Base-by-base conservation (phyloP, 2,888 invertebrate genomes). In the Sclerodermus sp. region DNA sequence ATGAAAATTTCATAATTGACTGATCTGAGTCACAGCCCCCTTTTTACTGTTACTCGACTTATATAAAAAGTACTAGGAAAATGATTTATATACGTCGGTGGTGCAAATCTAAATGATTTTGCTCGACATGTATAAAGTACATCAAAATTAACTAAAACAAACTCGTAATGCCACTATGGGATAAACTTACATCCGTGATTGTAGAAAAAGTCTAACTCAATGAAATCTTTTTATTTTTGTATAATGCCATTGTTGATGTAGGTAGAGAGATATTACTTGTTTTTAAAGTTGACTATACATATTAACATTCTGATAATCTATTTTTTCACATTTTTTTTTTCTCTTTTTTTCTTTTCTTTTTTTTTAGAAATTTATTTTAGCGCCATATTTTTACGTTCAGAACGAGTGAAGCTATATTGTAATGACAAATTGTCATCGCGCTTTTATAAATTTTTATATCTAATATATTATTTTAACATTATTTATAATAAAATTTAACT, bases 361-460 rank as follows among this genome's bases (percentile, higher is more conserved):
- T 67, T 54, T 67, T 65, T 50, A 65, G 49, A 70, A 60, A 66
- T 69, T 66, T 70, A 68, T 68, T 66, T 63, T 66, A 67, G 55
- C 66, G 60, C 64, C 61, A 63, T 62, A 54, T 58, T 68, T 65
- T 71, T 23, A 23, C 23, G 8, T 5, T 23, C 8, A 8, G 4
- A 23, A 23, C 8, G 23, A 23, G 23, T 23, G 8, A 23, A 23
- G 8, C 23, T 5, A 23, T 8, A 5, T 3, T 30, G 41, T 38
- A 54, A 51, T 53, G 29, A 17, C 41, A 42, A 47, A 30, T 39
- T 37, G 42, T 47, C 53, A 39, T 15, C 9, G 42, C 36, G 4
- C 13, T 36, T 36, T 15, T 36, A 15, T 14, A 36, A 36, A 36
- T 50, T 52, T 34, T 41, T 43, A 38, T 47, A 49, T 49, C 41